Evolutionary conservation across 2,888 invertebrate genomes (phyloP), one percentile per base, ranked within the genome.

Genomic region (Nebria brevicollis): DNA sequence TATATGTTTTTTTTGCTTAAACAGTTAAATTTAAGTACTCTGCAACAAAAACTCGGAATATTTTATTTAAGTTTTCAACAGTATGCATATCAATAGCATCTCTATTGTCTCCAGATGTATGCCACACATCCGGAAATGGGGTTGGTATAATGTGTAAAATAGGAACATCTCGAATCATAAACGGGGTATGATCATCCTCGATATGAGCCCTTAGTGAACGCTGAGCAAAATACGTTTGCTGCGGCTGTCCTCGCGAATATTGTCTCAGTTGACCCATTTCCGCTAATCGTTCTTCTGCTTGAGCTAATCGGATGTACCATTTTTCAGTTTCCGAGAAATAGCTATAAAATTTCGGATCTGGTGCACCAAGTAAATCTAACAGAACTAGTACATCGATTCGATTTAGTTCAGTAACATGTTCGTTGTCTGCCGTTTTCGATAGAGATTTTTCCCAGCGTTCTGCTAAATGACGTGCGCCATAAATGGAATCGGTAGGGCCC

Each of bases 131-230:
- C 0, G 99, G 99, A 89, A 99, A 99, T 0, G 98, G 97, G 6
- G 92, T 91, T 0, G 98, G 94, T 85, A 99, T 99, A 72, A 99
- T 86, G 90, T 99, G 99, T 1, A 99, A 88, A 83, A 99, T 92
- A 82, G 96, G 95, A 82, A 98, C 98, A 86, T 94, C 98, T 98
- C 91, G 42, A 92, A 86, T 83, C 74, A 92, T 87, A 87, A 97
- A 97, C 70, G 97, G 97, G 86, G 94, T 91, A 87, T 99, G 99
- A 89, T 99, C 99, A 88, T 99, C 99, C 89, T 98, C 97, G 72
- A 98, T 93, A 65, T 90, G 89, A 0, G 93, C 91, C n/a, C 91
- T 90, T 0, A 92, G 88, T 25, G 93, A 92, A 83, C 90, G 90
- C 20, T 92, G 90, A 84, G 93, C 90, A 87, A 96, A 96, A 89